These are phyloP conservation scores for Vireo griseus DNA, from an alignment of 2,797 vertebrate genomes.

Conservation along the genomic window DNA sequence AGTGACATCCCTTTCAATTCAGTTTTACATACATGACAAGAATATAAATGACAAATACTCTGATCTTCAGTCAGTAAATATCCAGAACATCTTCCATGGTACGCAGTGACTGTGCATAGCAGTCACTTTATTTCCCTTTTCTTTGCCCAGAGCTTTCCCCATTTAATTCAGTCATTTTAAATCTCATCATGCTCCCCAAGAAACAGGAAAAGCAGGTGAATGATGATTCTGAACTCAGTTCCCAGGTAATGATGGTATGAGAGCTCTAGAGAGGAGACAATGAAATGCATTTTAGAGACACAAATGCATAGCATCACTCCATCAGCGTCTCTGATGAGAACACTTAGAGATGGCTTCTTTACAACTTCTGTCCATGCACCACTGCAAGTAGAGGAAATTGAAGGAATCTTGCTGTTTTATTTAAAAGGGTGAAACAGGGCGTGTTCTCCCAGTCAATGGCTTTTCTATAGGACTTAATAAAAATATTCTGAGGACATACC, in stretches of 20 bases:
- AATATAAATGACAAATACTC: not conserved
- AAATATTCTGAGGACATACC: not conserved
- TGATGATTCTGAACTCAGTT: not conserved
- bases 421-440: not conserved
- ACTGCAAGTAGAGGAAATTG: not conserved
- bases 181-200: not conserved
- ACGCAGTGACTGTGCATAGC: rapidly evolving
- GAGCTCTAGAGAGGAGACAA: not conserved
- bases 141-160: not conserved
- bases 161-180: not conserved
- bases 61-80: not conserved
- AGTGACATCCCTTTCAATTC: not conserved
- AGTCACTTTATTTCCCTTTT: not conserved
- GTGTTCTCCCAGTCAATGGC: not conserved
- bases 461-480: not conserved
- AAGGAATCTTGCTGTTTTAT: not conserved
- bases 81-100: not conserved
- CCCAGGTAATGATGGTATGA: not conserved
- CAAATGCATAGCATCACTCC: not conserved
- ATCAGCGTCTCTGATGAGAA: not conserved
- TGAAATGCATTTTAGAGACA: not conserved
- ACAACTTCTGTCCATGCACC: not conserved
- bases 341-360: not conserved
- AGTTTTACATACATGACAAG: not conserved
- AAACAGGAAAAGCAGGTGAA: not conserved